Base-by-base conservation (phyloP, 2,888 invertebrate genomes). In the Electrophaes corylata region DNA sequence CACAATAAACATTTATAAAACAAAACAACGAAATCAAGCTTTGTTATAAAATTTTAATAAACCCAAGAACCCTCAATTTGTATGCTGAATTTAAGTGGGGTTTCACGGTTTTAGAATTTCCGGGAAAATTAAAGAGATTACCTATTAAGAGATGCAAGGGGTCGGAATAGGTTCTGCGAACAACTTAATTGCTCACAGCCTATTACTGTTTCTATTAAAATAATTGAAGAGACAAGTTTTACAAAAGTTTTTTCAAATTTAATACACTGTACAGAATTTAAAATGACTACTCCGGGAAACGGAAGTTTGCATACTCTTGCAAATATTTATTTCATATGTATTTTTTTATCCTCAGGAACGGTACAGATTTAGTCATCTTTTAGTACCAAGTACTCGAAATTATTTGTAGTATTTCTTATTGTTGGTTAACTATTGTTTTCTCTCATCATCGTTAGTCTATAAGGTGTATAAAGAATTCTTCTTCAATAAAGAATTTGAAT, bases 41-140 rank as follows among this genome's bases (percentile, higher is more conserved):
- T 65, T 56, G 58, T 58, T 48, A 57, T 62, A 62, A 55, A 58
- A 58, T 62, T 55, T 62, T 62, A 58, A 62, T 62, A 65, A 62
- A 55, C 55, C 37, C 49, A 50, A 52, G 53, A 55, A 52, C 46
- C 62, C 65, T 58, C 56, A 65, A 65, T 62, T 65, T 65, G 65
- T 60, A 60, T 58, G 52, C 62, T 57, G 60, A 62, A 62, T 62
- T 60, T 62, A 57, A 57, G 57, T 57, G 47, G 55, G 57, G 51
- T 53, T 23, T 51, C 54, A 19, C 56, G 54, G 54, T 54, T 55
- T 41, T 46, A 26, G 50, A 55, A 47, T 50, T 60, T 60, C 54
- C 59, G 47, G 54, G 50, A 31, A 57, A 61, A 61, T 64, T 60
- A 59, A 58, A 53, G 56, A 56, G 60, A 63, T 64, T 58, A 59